Evolutionary conservation across 1,140 invertebrate genomes (phyloP).

Genomic region (Zaprionus kolodkinae): DNA sequence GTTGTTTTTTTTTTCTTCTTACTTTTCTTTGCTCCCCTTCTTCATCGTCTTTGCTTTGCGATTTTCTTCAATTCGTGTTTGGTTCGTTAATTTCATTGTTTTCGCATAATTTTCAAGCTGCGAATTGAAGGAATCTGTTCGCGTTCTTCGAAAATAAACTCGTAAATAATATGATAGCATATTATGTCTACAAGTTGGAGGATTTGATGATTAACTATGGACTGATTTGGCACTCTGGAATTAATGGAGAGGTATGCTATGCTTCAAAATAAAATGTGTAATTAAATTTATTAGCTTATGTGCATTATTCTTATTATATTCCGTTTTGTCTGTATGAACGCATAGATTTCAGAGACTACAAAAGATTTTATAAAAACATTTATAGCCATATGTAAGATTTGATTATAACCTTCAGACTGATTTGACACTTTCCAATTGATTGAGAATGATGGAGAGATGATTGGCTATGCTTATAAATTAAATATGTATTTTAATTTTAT

Average conservation of each 20-base stretch:
- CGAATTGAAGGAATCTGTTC: constrained; percentile 19
- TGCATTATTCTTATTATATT: too few relatives aligned
- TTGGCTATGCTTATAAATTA: not conserved
- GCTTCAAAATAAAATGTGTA: not conserved
- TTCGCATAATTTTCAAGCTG: constrained; percentile 60
- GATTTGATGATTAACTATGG: not conserved
- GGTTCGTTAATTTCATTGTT: constrained; percentile 82
- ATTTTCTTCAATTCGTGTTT: constrained; percentile 72
- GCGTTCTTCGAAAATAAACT: constrained; percentile 26
- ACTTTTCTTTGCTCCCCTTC: constrained; percentile 17
- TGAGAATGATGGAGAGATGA: not conserved
- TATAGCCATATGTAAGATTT: not conserved
- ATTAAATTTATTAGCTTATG: not conserved
- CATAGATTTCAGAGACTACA: too few relatives aligned
- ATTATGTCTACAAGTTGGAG: constrained; percentile 7
- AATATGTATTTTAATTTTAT: not conserved
- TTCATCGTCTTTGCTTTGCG: constrained; percentile 37
- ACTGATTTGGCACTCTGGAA: not conserved
- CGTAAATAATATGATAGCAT: constrained; percentile 5
- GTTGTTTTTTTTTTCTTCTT: constrained; percentile 18
- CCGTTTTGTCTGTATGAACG: too few relatives aligned
- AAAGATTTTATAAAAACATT: too few relatives aligned
- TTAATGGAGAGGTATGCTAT: not conserved
- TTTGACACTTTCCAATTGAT: not conserved
- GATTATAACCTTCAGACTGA: not conserved